Percentiles rank a stretch among this genome's conserved stretches.
These are phyloP conservation scores for Drosophila buzzatii DNA, from an alignment of 2,888 invertebrate species.

Conservation along the genomic window DNA sequence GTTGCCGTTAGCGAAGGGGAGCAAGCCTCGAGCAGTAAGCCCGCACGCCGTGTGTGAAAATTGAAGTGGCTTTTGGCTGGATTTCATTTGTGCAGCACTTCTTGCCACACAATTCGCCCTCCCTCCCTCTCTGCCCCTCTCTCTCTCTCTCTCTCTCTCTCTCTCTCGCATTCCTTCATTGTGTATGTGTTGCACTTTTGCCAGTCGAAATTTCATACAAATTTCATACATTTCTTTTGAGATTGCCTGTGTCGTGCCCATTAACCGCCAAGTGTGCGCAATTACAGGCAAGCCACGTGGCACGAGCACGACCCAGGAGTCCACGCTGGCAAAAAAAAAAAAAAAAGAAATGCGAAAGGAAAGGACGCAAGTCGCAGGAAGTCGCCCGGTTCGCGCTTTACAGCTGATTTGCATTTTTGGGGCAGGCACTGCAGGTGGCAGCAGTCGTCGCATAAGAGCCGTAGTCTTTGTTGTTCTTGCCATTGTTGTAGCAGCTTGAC, in stretches of 20 bases:
- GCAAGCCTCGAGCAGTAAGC: conserved; percentile 8
- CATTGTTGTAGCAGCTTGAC: conserved; percentile 51
- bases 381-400: conserved; percentile 56
- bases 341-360: not conserved
- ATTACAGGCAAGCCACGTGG: conserved; percentile 63
- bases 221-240: conserved; percentile 76
- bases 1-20: conserved; percentile 2
- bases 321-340: conserved; percentile 8
- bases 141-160: too few species aligned
- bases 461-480: conserved; percentile 12
- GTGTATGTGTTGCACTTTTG: conserved; percentile 69
- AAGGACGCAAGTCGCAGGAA: conserved; percentile 35
- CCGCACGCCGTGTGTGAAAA: conserved; percentile 19
- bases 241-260: conserved; percentile 79
- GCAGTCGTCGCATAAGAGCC: conserved; percentile 17
- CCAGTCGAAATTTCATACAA: conserved; percentile 71
- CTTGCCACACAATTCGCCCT: not conserved
- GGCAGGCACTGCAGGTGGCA: conserved; percentile 70
- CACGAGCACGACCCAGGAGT: conserved; percentile 25
- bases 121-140: not conserved
- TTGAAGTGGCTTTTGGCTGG: conserved; percentile 33
- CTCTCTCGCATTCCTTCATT: conserved; percentile 25
- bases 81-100: conserved; percentile 28
- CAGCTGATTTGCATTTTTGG: conserved; percentile 80
- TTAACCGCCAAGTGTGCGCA: conserved; percentile 77